A percentile compares a stretch with the other conserved stretches of the same genome.
Evolutionary conservation across 2,888 invertebrate species (phyloP).

Genomic region (Agonopterix subpropinquella): DNA sequence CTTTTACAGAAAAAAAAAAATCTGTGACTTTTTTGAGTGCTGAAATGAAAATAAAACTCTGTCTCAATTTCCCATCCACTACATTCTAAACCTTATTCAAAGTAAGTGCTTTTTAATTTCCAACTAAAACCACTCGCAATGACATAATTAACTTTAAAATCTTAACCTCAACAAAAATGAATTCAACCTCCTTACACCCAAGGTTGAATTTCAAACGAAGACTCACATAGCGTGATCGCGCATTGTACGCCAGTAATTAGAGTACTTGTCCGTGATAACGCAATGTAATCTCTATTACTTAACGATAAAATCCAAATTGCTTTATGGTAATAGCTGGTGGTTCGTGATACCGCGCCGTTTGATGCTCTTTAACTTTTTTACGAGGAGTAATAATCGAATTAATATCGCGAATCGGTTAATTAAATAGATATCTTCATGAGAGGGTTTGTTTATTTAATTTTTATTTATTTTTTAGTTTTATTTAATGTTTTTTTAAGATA

Average conservation of each 20-base stretch:
- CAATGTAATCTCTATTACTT: slow-evolving; percentile 66
- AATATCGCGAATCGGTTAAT: slow-evolving; percentile 70
- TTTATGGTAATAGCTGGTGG: slow-evolving; percentile 40
- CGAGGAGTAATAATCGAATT: slow-evolving; percentile 66
- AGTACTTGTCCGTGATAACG: slow-evolving; percentile 46
- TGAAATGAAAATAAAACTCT: too few relatives aligned
- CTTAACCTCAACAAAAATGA: too few relatives aligned
- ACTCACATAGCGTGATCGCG: slow-evolving; percentile 1
- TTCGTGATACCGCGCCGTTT: slow-evolving; percentile 56
- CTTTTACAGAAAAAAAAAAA: too few relatives aligned
- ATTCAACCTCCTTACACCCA: too few relatives aligned
- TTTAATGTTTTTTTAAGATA: neutral
- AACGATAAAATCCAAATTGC: slow-evolving; percentile 65
- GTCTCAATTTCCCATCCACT: too few relatives aligned
- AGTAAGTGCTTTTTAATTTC: too few relatives aligned
- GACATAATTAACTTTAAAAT: too few relatives aligned
- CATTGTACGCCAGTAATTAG: slow-evolving; percentile 45
- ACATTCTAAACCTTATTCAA: too few relatives aligned
- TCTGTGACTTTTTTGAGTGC: too few relatives aligned
- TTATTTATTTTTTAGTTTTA: neutral
- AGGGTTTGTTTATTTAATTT: slow-evolving; percentile 22
- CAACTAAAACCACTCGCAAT: neutral
- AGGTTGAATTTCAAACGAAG: neutral
- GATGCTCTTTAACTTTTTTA: slow-evolving; percentile 62
- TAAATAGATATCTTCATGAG: slow-evolving; percentile 58